Evolutionary conservation across 2,888 invertebrate genomes (phyloP), one percentile per base, ranked within the genome.

Genomic region (Herminia tarsipennalis): DNA sequence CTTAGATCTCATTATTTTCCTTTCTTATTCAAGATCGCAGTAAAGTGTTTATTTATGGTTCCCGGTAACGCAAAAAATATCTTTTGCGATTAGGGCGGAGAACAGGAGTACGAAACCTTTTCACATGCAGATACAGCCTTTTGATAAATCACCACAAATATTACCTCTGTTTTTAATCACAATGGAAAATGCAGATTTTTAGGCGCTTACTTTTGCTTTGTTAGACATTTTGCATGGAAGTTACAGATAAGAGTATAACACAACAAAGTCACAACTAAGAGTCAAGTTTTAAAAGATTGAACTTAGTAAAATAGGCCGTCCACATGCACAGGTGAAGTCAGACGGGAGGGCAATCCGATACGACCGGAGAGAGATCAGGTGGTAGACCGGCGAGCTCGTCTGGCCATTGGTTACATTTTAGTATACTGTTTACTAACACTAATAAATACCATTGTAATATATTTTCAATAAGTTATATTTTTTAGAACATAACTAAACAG

Each of bases 141-240:
- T 41, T 54, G 51, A 61, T 51, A 61, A 61, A 57, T 54, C 40
- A 28, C 47, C 38, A 28, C 36, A 32, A 50, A 37, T 48, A 42
- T 60, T 20, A 36, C 30, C 13, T 41, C 18, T 61, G 62, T 61
- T 61, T 61, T 54, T 54, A 48, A 57, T 61, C 42, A 42, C 22
- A 48, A 48, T 36, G 35, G 38, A 21, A 38, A 10, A 48, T 43
- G 25, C 43, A 43, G 30, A 44, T 25, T 39, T 30, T 9, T 34
- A 20, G 36, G 14, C 4, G 6, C 5, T 43, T 36, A 30, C n/a
- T 43, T 36, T 24, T 22, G n/a, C 4, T 24, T 24, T 24, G 13
- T 18, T 24, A 2, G 17, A 21, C 18, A 5, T 14, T 21, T 25
- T 20, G 27, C 6, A 10, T 29, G 16, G 3, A 29, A 27, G 18